Evolutionary conservation across 1,140 invertebrate genomes (phyloP).

Genomic region (Aphelinus certus): DNA sequence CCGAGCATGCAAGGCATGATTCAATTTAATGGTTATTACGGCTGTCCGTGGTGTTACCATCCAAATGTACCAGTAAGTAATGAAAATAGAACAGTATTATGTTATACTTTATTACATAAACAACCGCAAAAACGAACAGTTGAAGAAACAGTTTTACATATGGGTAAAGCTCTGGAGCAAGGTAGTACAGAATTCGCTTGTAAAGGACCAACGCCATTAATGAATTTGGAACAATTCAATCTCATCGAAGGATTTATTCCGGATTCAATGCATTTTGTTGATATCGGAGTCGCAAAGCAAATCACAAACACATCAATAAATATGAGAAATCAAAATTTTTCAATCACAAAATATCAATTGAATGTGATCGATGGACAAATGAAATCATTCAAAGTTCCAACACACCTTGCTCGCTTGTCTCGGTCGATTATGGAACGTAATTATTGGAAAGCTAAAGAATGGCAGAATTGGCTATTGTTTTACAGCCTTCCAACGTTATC

Average conservation of each 20-base stretch:
- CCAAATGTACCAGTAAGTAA: not conserved
- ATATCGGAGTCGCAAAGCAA: constrained; percentile 36
- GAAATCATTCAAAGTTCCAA: constrained; percentile 28
- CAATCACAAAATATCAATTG: constrained; percentile 7
- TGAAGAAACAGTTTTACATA: too few relatives aligned
- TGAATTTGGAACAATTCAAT: not conserved
- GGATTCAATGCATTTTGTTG: constrained; percentile 38
- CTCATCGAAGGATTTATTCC: constrained; percentile 21
- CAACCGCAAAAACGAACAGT: not conserved
- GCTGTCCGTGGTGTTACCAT: constrained; percentile 13
- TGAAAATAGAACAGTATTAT: not conserved
- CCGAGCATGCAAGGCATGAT: not conserved
- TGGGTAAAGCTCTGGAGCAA: too few relatives aligned
- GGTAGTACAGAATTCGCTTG: not conserved
- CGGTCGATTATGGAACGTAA: constrained; percentile 1
- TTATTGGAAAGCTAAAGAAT: constrained; percentile 37
- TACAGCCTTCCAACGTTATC: constrained; percentile 35
- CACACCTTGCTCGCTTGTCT: constrained; percentile 31
- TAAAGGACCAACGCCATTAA: not conserved
- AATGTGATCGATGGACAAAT: constrained; percentile 14
- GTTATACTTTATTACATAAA: not conserved
- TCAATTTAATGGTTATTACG: constrained; percentile 10
- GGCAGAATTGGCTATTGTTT: constrained; percentile 39
- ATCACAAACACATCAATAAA: constrained; percentile 36
- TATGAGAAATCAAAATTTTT: not conserved